A percentile compares a stretch with the other conserved stretches of the same genome.
phyloP scores from a whole-genome alignment of 2,888 invertebrate species.

The Nomada flava region DNA sequence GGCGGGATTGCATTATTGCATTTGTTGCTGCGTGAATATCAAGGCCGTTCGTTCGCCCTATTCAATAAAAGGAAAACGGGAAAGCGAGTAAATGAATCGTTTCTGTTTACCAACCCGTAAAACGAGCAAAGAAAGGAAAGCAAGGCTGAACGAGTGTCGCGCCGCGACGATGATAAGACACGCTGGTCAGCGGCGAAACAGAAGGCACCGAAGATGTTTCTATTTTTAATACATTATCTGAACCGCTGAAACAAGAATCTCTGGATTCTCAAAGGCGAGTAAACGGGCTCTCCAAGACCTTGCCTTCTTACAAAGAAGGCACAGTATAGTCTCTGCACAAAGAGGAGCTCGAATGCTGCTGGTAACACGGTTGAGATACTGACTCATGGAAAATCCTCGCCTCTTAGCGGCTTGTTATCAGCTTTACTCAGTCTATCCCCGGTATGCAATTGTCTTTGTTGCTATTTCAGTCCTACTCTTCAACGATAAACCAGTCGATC shows the following conservation, averaged over 20 bases:
- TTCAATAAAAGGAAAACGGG: not conserved
- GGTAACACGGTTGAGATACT: slow-evolving; percentile 22
- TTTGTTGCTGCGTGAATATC: not conserved
- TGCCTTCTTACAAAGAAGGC: slow-evolving; percentile 17
- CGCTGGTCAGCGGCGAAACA: not conserved
- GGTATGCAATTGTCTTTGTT: slow-evolving; percentile 46
- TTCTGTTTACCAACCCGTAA: not conserved
- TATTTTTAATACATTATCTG: slow-evolving; percentile 51
- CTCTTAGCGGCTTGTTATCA: slow-evolving; percentile 50
- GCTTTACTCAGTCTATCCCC: slow-evolving; percentile 40
- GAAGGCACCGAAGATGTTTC: slow-evolving; percentile 9
- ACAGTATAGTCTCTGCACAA: slow-evolving; percentile 17
- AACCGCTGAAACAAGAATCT: slow-evolving; percentile 20
- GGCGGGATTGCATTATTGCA: not conserved
- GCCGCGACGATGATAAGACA: not conserved
- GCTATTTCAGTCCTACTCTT: slow-evolving; percentile 35
- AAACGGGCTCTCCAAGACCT: slow-evolving; percentile 15
- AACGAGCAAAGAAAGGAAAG: not conserved
- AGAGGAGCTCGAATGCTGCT: not conserved
- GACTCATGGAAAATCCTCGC: slow-evolving; percentile 64
- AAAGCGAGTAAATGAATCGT: not conserved
- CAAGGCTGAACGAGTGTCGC: not conserved
- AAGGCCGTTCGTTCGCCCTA: slow-evolving; percentile 30
- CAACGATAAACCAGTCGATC: slow-evolving; percentile 22
- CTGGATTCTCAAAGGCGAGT: slow-evolving; percentile 2